Evolutionary conservation across 1,140 invertebrate species (phyloP), one percentile per base, ranked within the genome.

Genomic region (Drosophila sproati): DNA sequence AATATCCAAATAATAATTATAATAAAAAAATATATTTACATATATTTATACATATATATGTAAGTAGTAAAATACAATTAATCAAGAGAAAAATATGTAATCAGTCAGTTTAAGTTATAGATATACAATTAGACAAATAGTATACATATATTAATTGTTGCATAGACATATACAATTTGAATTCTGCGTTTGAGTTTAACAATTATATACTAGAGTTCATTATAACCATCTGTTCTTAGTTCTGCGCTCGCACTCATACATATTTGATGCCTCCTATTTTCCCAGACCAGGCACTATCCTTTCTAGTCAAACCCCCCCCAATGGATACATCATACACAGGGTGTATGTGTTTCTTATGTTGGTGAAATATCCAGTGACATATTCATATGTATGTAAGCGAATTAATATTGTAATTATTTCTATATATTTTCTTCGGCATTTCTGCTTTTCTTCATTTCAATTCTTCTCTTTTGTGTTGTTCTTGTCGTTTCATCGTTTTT

Each of bases 31-130:
- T 35, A 51, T 43, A 31, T 62, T 43, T 59, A 50, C 35, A 68
- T 69, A 60, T 69, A 41, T 54, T 47, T 66, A 28, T 28, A 34
- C 3, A 39, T 32, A 62, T 63, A 31, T 71, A 63, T 41, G 41
- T 85, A 73, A 41, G 67, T 77, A 71, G 50, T 79, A 73, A 51
- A 59, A 76, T 67, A 73, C 32, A 72, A 67, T 73, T 67, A 67
- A 71, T 72, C 61, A 87, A 78, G 61, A 63, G 73, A 69, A 88
- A 88, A 88, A 89, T 88, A 88, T 78, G 89, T 89, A 88, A 88
- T 88, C 83, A 88, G 83, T 88, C 83, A 82, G 20, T 88, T 86
- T 79, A 86, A 78, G 82, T 86, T 88, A 78, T 80, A 88, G 81
- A 79, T 87, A 82, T 74, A 85, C 78, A 83, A 75, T 34, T 77